These are phyloP conservation scores for Agonopterix arenella DNA, from an alignment of 2,888 invertebrate species.

Conservation along the genomic window DNA sequence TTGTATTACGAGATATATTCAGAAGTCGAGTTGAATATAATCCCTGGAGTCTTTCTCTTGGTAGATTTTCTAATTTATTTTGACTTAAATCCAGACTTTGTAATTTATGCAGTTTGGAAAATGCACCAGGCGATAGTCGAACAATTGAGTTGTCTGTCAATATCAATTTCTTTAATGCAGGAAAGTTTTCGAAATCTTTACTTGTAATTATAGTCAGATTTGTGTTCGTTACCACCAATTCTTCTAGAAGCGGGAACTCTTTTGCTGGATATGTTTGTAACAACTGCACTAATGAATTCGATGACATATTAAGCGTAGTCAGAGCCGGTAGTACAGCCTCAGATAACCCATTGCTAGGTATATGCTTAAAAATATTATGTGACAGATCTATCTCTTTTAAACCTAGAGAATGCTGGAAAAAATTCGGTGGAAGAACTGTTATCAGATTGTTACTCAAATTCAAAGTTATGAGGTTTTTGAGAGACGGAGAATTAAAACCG, in stretches of 20 bases:
- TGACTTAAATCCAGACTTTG: conserved; percentile 87
- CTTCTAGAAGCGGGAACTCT: conserved; percentile 86
- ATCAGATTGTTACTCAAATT: conserved; percentile 87
- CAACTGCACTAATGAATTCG: conserved; percentile 86
- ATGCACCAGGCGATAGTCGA: conserved; percentile 89
- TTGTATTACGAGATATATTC: conserved; percentile 89
- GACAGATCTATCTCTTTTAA: conserved; percentile 87
- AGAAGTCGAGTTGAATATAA: conserved; percentile 83
- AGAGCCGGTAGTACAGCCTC: conserved; percentile 84
- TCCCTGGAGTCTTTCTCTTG: conserved; percentile 89
- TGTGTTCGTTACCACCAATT: conserved; percentile 86
- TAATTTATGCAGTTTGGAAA: conserved; percentile 85
- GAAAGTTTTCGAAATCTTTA: conserved; percentile 90
- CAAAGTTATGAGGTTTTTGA: conserved; percentile 84
- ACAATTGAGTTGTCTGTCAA: conserved; percentile 85
- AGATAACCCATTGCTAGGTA: conserved; percentile 86
- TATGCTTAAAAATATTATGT: conserved; percentile 86
- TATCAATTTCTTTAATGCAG: conserved; percentile 84
- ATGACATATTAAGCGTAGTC: conserved; percentile 87
- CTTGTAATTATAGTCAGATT: conserved; percentile 89
- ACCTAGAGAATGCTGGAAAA: conserved; percentile 84
- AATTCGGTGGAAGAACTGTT: conserved; percentile 87
- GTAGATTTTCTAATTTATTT: conserved; percentile 89
- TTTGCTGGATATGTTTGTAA: conserved; percentile 83
- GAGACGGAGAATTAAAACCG: conserved; percentile 85